These are phyloP conservation scores for Sebastes oblongus DNA, from an alignment of 2,797 vertebrate genomes.

Conservation along the genomic window DNA sequence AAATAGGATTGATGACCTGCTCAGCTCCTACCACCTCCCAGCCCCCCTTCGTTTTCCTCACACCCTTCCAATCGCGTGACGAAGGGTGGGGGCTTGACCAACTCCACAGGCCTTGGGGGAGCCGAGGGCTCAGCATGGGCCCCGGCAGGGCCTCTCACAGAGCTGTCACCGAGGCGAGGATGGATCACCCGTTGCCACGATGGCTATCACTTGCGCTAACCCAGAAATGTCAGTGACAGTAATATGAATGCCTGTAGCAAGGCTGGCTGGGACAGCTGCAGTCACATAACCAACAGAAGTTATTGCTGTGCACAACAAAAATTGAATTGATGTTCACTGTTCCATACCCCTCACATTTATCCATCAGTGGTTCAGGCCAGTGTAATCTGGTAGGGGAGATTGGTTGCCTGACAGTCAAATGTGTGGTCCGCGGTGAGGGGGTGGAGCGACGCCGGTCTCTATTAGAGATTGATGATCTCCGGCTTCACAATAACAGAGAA, in stretches of 20 bases:
- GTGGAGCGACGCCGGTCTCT: slow-evolving; percentile 1
- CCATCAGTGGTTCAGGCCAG: slow-evolving; percentile 52
- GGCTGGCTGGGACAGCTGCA: slow-evolving; percentile 41
- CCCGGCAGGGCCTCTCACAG: slow-evolving; percentile 9
- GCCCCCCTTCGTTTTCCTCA: neutral
- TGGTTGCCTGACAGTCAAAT: slow-evolving; percentile 58
- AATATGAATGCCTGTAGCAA: slow-evolving; percentile 53
- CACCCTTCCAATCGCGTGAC: neutral
- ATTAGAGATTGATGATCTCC: slow-evolving; percentile 67
- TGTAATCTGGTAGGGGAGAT: slow-evolving; percentile 56
- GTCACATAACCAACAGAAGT: slow-evolving; percentile 58
- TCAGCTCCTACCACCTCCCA: neutral
- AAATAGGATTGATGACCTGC: slow-evolving; percentile 83
- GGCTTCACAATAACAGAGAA: slow-evolving; percentile 60
- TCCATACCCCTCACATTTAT: slow-evolving; percentile 63
- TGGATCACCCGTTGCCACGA: slow-evolving; percentile 61
- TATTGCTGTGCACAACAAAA: slow-evolving; percentile 67
- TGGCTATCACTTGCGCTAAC: slow-evolving; percentile 75
- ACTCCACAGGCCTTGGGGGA: slow-evolving; percentile 12
- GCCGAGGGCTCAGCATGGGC: neutral
- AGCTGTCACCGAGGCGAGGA: slow-evolving; percentile 48
- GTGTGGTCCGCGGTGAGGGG: slow-evolving; percentile 31
- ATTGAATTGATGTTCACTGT: slow-evolving; percentile 67
- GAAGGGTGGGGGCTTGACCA: neutral
- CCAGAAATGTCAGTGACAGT: slow-evolving; percentile 77